Evolutionary conservation across 1,140 invertebrate genomes (phyloP), one percentile per base, ranked within the genome.

Genomic region (Drosophila kikkawai): DNA sequence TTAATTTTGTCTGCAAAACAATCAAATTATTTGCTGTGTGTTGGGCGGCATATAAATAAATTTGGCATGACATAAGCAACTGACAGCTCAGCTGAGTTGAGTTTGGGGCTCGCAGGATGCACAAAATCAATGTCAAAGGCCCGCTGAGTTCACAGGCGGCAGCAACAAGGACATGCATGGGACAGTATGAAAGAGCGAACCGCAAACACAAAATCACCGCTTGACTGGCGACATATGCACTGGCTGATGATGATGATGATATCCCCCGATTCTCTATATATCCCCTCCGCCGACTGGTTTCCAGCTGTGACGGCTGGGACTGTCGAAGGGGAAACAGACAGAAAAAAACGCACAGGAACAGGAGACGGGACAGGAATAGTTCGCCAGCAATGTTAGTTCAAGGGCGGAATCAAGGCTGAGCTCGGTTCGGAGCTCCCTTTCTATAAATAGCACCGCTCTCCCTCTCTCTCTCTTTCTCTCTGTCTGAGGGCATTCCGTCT

Each of bases 101-200:
- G 44, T 48, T 48, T 11, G 53, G 53, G 53, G 36, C 11, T 17
- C 11, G 69, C 71, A 66, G 58, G 59, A 59, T 55, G 45, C 57
- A 53, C 65, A 78, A 82, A 90, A 90, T 90, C 86, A 90, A 90
- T 90, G 85, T 90, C 85, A 90, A 81, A 74, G 68, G 65, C 80
- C 80, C 82, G 82, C 65, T 74, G 68, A 61, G 85, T 69, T 80
- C 65, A 77, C 51, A 67, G 32, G 79, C 53, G 22, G 70, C 81
- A 85, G 79, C 19, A 6, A 61, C 81, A 88, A 85, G 84, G 85
- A 88, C 85, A 90, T 64, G 50, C 85, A 90, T 60, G 39, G 61
- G 75, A 48, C 64, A 77, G 29, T 55, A 36, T 66, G 39, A 55
- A 45, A 59, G 17, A 76, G 63, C 45, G 64, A 55, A 39, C 41